Evolutionary conservation across 2,113 vertebrate genomes (phyloP).

Genomic region (Hystrix brachyura): DNA sequence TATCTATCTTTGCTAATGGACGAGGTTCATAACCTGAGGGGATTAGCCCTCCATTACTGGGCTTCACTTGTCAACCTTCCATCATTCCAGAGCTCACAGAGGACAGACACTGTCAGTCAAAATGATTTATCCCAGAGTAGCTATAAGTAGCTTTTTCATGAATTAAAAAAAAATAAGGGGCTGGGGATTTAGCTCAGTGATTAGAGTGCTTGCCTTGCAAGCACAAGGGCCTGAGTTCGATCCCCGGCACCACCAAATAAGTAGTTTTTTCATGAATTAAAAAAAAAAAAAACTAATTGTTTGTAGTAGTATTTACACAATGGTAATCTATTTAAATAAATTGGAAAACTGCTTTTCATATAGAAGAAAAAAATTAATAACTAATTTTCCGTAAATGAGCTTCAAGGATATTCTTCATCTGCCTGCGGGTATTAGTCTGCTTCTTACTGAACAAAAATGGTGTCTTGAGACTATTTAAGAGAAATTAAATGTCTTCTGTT

Average conservation of each 20-base stretch:
- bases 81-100: background rate
- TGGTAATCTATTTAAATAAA: background rate
- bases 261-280: background rate
- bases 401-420: background rate
- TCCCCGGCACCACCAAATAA: too few species aligned
- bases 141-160: background rate
- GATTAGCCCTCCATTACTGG: background rate
- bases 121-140: background rate
- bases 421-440: fast-evolving
- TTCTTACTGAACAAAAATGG: background rate
- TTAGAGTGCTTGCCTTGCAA: too few species aligned
- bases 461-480: background rate
- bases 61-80: background rate
- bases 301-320: background rate
- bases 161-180: background rate
- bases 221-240: too few species aligned
- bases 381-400: background rate
- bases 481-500: background rate
- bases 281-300: background rate
- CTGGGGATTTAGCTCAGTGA: too few species aligned
- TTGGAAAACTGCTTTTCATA: background rate
- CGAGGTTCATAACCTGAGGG: background rate
- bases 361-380: background rate
- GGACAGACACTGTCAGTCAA: background rate
- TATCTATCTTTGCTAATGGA: background rate